A percentile compares a stretch with the other conserved stretches of the same genome.
These are phyloP conservation scores for Chelonoidis abingdonii DNA, from an alignment of 2,113 vertebrate genomes.

Conservation along the genomic window DNA sequence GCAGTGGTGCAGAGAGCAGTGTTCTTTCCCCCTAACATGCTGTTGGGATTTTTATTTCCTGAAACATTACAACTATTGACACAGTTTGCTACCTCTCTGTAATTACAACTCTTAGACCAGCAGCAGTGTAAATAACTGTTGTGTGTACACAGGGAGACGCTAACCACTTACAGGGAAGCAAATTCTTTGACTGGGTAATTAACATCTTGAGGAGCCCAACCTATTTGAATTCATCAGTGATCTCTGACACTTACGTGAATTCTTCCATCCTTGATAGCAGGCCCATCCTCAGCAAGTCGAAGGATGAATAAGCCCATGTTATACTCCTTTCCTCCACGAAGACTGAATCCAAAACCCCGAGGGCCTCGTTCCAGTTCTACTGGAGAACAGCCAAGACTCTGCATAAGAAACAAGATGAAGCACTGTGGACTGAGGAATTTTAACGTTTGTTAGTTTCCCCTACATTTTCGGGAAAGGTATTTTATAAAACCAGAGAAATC, in stretches of 20 bases:
- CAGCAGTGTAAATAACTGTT: not conserved
- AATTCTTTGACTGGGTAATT: not conserved
- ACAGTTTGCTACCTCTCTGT: not conserved
- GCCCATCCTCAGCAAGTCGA: slow-evolving; percentile 93
- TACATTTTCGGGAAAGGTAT: not conserved
- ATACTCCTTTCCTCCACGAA: slow-evolving; percentile 97
- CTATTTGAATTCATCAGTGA: not conserved
- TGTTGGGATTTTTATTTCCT: not conserved
- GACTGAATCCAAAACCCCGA: slow-evolving; percentile 96
- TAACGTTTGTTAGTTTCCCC: not conserved
- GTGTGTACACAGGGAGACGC: not conserved
- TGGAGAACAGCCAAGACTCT: slow-evolving; percentile 87
- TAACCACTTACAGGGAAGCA: not conserved
- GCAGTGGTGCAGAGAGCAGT: not conserved
- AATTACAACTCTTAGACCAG: not conserved
- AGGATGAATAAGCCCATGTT: slow-evolving; percentile 99
- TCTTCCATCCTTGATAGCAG: slow-evolving; percentile 91
- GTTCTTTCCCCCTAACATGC: not conserved
- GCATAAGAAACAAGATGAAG: not conserved
- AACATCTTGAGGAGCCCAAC: fast-evolving
- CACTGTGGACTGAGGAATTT: not conserved
- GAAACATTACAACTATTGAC: not conserved
- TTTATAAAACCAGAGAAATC: not conserved
- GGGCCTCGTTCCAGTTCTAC: slow-evolving; percentile 94
- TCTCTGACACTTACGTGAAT: slow-evolving; percentile 91